Conservation (phyloP, 1,140 invertebrate genomes). For the Pteromalus puparum region DNA sequence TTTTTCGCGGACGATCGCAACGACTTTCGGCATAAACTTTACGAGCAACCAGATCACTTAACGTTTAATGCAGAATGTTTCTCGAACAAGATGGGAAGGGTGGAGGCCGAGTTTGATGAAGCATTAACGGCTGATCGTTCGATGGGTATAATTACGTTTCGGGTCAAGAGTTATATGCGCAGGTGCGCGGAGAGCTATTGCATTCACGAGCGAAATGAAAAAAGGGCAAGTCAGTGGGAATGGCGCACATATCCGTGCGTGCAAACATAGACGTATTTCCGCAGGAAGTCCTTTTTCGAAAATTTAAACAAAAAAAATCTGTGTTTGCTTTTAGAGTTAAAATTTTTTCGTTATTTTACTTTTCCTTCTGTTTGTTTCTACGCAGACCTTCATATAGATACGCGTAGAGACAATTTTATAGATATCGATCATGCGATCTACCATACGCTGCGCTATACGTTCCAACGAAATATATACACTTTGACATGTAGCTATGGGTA, state of each 20-base stretch:
- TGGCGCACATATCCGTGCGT: no score
- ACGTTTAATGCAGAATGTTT: constrained; percentile 38
- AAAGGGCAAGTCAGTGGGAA: not conserved
- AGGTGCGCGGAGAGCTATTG: not conserved
- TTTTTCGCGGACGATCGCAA: constrained; percentile 1
- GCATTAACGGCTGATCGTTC: constrained; percentile 51
- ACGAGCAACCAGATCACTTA: constrained; percentile 2
- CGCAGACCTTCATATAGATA: no score
- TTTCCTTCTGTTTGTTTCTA: not conserved
- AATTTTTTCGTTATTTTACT: not conserved
- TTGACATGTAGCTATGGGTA: no score
- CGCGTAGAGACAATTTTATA: not conserved
- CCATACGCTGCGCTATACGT: not conserved
- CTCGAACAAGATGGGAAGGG: constrained; percentile 9
- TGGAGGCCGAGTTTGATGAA: constrained; percentile 19
- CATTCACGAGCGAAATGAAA: not conserved
- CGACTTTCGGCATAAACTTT: not conserved
- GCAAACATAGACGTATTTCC: not conserved
- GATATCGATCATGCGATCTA: not conserved
- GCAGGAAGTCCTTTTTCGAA: not conserved
- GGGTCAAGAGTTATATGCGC: constrained; percentile 52
- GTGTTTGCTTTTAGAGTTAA: not conserved
- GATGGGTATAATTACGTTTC: constrained; percentile 54
- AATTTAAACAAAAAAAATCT: not conserved
- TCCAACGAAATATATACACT: not conserved